phyloP scores from a whole-genome alignment of 2,797 vertebrate species.

The Microhierax caerulescens region DNA sequence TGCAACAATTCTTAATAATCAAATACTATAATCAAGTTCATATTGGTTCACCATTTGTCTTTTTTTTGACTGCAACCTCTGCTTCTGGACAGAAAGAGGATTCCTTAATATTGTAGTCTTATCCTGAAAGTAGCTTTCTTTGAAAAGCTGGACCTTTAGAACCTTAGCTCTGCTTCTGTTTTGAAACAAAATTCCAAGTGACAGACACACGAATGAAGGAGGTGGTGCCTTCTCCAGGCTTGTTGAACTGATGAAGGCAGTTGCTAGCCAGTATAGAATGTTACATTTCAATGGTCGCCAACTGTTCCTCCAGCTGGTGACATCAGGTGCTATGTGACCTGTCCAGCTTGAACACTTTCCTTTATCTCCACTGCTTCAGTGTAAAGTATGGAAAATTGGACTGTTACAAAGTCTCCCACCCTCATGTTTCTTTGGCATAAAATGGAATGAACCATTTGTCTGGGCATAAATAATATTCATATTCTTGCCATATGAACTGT shows the following conservation, averaged over 20 bases:
- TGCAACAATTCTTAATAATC: background rate
- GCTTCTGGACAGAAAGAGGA: background rate
- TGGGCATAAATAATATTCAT: background rate
- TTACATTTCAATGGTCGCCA: conserved; percentile 61
- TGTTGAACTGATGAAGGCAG: conserved; percentile 62
- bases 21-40: background rate
- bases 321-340: conserved; percentile 45
- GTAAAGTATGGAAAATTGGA: background rate
- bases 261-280: conserved; percentile 66
- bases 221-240: conserved; percentile 72
- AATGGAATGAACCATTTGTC: background rate
- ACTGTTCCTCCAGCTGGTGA: conserved; percentile 59
- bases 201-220: conserved; percentile 14
- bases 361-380: background rate
- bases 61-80: background rate
- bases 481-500: background rate
- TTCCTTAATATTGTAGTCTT: background rate
- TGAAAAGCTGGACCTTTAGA: background rate
- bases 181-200: conserved; percentile 41
- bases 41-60: background rate
- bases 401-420: background rate
- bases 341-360: background rate
- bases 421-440: background rate
- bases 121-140: conserved; percentile 31
- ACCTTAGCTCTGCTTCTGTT: conserved; percentile 40